A percentile compares a stretch with the other conserved stretches of the same genome.
These are phyloP conservation scores for Pitta sordida DNA, from an alignment of 2,113 vertebrate species.

Conservation along the genomic window DNA sequence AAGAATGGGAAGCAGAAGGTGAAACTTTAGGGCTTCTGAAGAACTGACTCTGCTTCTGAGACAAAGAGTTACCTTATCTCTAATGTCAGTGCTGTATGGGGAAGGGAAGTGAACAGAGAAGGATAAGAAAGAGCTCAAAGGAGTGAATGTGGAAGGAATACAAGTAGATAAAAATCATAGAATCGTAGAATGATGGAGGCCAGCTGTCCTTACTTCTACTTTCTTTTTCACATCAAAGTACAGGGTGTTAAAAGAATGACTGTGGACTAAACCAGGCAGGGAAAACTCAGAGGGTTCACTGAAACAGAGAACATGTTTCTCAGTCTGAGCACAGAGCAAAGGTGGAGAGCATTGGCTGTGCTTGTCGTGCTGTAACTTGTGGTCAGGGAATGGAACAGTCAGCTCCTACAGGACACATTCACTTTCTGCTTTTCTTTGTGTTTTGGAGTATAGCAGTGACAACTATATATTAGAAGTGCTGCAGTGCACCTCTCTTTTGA, in stretches of 20 bases:
- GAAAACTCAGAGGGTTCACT: neutral
- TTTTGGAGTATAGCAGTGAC: neutral
- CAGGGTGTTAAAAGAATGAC: neutral
- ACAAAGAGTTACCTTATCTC: neutral
- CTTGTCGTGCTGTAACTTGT: neutral
- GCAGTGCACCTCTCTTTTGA: neutral
- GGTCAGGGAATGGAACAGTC: neutral
- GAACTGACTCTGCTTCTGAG: neutral
- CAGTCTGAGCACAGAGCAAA: neutral
- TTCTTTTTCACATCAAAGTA: neutral
- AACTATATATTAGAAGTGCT: neutral
- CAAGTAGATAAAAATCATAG: neutral
- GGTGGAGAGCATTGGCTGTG: neutral
- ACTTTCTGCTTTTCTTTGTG: neutral
- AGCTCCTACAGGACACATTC: neutral
- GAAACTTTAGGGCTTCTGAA: neutral
- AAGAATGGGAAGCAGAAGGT: neutral
- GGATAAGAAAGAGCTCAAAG: neutral
- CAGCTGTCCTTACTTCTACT: neutral
- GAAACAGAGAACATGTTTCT: neutral
- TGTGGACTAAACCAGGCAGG: neutral
- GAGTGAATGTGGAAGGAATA: neutral
- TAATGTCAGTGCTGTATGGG: neutral
- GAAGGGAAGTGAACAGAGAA: neutral
- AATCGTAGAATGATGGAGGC: neutral